Conservation (phyloP, 2,797 vertebrate genomes). For the Manis pentadactyla region DNA sequence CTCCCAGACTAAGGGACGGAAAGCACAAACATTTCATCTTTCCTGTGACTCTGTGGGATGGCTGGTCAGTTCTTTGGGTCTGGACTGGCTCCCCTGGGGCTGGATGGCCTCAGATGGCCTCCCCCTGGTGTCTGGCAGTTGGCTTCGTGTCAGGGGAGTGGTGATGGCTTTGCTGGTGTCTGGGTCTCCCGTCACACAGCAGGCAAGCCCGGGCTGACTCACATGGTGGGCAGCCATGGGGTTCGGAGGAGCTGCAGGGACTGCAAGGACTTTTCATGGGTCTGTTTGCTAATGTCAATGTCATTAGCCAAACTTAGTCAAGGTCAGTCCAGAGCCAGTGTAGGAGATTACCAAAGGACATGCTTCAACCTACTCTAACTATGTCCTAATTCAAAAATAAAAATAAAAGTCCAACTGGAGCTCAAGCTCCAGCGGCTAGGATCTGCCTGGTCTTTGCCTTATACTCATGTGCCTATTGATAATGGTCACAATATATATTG, state of each 20-base stretch:
- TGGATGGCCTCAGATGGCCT: not conserved
- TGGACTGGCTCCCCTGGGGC: not conserved
- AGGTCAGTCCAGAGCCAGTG: not conserved
- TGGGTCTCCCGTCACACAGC: no score
- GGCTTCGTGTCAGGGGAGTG: not conserved
- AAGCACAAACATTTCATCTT: not conserved
- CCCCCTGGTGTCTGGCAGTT: not conserved
- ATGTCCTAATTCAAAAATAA: not conserved
- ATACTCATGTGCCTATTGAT: not conserved
- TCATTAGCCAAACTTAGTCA: not conserved
- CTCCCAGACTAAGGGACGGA: not conserved
- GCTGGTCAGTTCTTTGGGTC: not conserved
- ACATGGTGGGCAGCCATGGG: fast-evolving
- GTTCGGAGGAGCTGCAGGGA: not conserved
- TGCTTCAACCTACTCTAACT: not conserved
- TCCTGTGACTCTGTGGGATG: not conserved
- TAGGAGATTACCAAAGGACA: not conserved
- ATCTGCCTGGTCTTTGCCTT: not conserved
- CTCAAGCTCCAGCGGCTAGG: not conserved
- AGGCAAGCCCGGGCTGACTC: not conserved
- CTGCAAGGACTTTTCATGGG: not conserved
- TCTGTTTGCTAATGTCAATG: not conserved
- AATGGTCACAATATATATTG: not conserved
- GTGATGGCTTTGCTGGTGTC: not conserved
- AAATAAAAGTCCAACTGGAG: not conserved